Evolutionary conservation across 2,797 vertebrate genomes (phyloP), one percentile per base, ranked within the genome.

Genomic region (Rousettus madagascariensis): DNA sequence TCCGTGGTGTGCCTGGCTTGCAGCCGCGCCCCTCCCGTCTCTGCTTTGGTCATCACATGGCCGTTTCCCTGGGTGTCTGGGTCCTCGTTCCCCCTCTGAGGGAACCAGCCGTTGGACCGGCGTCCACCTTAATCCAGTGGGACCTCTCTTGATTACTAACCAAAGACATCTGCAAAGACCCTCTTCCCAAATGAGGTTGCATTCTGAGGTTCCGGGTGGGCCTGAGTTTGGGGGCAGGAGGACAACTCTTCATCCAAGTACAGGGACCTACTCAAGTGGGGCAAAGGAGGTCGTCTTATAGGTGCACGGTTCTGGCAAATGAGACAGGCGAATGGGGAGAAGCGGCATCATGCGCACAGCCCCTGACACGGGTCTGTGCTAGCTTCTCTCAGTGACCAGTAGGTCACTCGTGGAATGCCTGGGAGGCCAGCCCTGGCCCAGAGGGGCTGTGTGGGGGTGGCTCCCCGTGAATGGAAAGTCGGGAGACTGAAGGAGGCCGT

Each of bases 1-100:
- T 53, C 53, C 84, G 6, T 2, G 16, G 28, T 2, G 0, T 36
- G 28, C 57, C 49, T 13, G 5, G 11, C 30, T 53, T 26, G 5
- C 19, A 9, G 19, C 19, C 12, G 53, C 19, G 4, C 61, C 10
- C 8, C 41, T 38, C 41, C 41, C 38, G 2, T 63, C 69, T 46
- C 77, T 38, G 30, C 69, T 69, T 30, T 68, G 1, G 0, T 43
- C 24, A 3, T 12, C 71, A 55, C 53, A 2, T 1, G 19, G 22
- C 36, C 78, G 55, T 41, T n/a, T 30, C 36, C 2, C 24, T 28
- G 63, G 19, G 19, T 7, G 20, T 9, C 5, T 20, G 24, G 46
- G 26, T 53, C 53, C 38, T 28, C 8, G 30, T 46, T 55, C 13
- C 51, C 41, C 51, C 49, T 51, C 11, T 1, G 17, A 28, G 43